Percentiles rank a stretch among this genome's conserved stretches.
phyloP scores from a whole-genome alignment of 2,888 invertebrate genomes.

The Nomada fabriciana region DNA sequence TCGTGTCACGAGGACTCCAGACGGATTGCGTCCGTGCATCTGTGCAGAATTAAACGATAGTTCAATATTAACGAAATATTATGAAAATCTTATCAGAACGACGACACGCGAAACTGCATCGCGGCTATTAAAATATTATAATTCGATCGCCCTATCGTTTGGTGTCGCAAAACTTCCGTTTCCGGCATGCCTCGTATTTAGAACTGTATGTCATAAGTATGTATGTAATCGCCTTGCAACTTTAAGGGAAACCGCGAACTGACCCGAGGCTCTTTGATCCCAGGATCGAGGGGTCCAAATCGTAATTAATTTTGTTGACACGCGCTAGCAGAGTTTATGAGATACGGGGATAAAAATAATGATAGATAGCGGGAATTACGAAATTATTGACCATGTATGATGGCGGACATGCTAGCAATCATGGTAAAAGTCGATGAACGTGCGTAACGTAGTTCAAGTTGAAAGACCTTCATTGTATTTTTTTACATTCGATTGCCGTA shows the following conservation, averaged over 20 bases:
- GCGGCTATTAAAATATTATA: background rate
- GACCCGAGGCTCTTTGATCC: slow-evolving; percentile 19
- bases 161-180: slow-evolving; percentile 14
- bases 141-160: background rate
- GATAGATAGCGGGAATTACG: slow-evolving; percentile 8
- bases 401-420: background rate
- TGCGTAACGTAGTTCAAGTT: background rate
- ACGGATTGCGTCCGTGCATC: background rate
- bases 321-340: background rate
- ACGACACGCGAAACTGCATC: background rate
- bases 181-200: background rate
- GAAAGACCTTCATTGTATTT: background rate
- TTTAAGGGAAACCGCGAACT: background rate
- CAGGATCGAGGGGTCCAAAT: slow-evolving; percentile 22
- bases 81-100: too few relatives aligned
- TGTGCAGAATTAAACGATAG: background rate
- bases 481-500: background rate
- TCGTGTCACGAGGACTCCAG: background rate
- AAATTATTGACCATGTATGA: slow-evolving; percentile 5
- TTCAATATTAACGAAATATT: background rate
- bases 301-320: slow-evolving; percentile 42
- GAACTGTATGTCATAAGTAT: too few relatives aligned
- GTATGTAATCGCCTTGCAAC: background rate
- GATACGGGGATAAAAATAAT: slow-evolving; percentile 6
- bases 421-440: background rate